Evolutionary conservation across 2,797 vertebrate genomes (phyloP).

Genomic region (Myotis findleyi): DNA sequence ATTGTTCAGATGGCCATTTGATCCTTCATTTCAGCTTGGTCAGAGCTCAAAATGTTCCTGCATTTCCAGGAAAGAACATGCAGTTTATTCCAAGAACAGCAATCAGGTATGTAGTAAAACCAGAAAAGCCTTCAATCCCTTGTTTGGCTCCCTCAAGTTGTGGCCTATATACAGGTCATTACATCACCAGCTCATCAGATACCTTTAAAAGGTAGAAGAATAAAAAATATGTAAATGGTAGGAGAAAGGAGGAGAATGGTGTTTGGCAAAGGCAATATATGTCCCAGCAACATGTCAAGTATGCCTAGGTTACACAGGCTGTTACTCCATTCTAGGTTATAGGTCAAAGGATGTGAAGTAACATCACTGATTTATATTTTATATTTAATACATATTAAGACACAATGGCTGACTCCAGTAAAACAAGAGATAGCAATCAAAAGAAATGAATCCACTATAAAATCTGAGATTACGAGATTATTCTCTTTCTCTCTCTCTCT

Average conservation of each 20-base stretch:
- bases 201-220: not conserved
- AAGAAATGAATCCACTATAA: not conserved
- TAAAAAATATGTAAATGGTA: not conserved
- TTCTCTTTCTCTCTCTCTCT: not conserved
- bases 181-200: not conserved
- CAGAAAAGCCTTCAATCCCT: not conserved
- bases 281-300: not conserved
- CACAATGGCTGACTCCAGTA: not conserved
- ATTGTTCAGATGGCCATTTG: not conserved
- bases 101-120: conserved; percentile 59
- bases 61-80: conserved; percentile 42
- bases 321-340: not conserved
- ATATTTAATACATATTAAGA: not conserved
- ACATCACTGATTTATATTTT: not conserved
- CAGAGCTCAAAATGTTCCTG: not conserved
- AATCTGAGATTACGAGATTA: not conserved
- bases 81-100: conserved; percentile 34
- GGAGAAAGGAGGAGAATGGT: not conserved
- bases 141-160: not conserved
- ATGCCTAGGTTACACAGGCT: not conserved
- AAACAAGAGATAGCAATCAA: not conserved
- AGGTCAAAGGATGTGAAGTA: not conserved
- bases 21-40: not conserved
- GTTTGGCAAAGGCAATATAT: not conserved
- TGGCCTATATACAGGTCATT: not conserved